These are phyloP conservation scores for Pterobdella sp. DNA, from an alignment of 2,888 invertebrate species.

Conservation along the genomic window DNA sequence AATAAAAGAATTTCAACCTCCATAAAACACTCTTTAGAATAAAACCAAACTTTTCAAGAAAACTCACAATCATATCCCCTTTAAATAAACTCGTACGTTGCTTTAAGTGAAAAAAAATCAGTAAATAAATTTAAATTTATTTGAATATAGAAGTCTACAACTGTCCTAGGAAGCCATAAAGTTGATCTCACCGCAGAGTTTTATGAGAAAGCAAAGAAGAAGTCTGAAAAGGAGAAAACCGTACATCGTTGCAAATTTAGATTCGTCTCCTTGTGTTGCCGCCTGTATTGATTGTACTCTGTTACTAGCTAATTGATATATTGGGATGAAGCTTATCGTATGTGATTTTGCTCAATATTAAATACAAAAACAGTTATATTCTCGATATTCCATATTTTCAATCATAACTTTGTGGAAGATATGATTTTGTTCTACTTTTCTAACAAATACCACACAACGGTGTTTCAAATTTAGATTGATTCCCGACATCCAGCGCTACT, in stretches of 20 bases:
- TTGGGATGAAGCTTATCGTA: neutral
- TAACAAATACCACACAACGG: too few species aligned
- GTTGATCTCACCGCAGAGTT: slow-evolving; percentile 15
- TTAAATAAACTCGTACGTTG: too few species aligned
- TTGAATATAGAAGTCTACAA: neutral
- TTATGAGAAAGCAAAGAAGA: slow-evolving; percentile 8
- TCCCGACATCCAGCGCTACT: too few species aligned
- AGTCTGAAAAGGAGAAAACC: neutral
- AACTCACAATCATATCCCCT: neutral
- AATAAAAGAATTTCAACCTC: neutral
- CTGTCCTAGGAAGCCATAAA: neutral
- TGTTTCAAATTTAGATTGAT: too few species aligned
- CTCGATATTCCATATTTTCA: too few species aligned
- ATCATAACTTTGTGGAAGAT: too few species aligned
- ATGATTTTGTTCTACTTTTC: too few species aligned
- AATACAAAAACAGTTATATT: too few species aligned
- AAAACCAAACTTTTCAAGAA: neutral
- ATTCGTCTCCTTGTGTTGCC: neutral
- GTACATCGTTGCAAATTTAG: neutral
- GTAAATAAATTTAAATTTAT: neutral
- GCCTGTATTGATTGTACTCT: neutral
- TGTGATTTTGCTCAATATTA: too few species aligned
- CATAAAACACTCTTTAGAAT: too few species aligned
- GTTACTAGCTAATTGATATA: neutral
- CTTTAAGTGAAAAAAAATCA: neutral